Conservation (phyloP, 2,113 vertebrate species). For the Sinosuthora webbiana region DNA sequence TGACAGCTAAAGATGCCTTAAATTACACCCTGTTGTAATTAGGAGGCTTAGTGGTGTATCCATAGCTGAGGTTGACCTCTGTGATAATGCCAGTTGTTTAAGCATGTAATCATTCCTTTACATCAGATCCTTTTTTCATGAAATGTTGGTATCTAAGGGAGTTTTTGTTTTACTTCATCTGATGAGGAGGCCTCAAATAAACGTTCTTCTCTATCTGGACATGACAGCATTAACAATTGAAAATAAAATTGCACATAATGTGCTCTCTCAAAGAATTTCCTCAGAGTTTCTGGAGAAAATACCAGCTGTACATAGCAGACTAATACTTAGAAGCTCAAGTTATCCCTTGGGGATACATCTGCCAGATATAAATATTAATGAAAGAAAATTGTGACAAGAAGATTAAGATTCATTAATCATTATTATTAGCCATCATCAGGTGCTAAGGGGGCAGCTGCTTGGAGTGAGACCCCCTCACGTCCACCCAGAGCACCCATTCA, state of each 20-base stretch:
- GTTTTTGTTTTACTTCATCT: neutral
- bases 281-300: slow-evolving; percentile 36
- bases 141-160: neutral
- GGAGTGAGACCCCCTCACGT: neutral
- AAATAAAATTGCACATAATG: neutral
- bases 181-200: neutral
- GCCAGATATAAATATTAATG: slow-evolving; percentile 59
- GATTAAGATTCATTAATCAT: slow-evolving; percentile 57
- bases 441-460: neutral
- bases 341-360: slow-evolving; percentile 48
- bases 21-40: slow-evolving; percentile 6
- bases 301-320: slow-evolving; percentile 37
- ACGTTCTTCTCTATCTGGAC: neutral
- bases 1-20: neutral
- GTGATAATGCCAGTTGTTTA: neutral
- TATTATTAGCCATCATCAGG: slow-evolving; percentile 43
- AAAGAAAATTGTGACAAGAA: slow-evolving; percentile 22
- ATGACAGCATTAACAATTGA: neutral
- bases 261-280: neutral
- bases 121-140: neutral
- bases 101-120: neutral
- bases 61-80: neutral
- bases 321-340: neutral
- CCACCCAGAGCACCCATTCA: neutral
- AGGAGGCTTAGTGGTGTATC: neutral